These are phyloP conservation scores for Sesamia inferens DNA, from an alignment of 2,888 invertebrate species.

Conservation along the genomic window DNA sequence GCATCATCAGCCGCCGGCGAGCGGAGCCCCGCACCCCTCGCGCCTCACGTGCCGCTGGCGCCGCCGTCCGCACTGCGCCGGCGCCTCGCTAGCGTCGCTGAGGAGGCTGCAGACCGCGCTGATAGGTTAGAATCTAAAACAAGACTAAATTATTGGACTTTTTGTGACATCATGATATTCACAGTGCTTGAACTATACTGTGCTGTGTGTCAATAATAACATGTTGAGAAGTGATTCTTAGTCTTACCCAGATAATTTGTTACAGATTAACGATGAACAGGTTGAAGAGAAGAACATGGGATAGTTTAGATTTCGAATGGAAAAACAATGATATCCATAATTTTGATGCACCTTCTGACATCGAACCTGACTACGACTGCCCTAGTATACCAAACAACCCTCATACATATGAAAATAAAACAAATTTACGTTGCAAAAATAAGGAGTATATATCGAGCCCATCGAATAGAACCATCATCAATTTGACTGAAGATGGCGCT, in stretches of 20 bases:
- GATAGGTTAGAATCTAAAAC: conserved; percentile 80
- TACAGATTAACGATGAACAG: conserved; percentile 84
- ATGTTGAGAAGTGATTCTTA: conserved; percentile 26
- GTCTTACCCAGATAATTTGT: conserved; percentile 52
- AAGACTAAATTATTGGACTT: background rate
- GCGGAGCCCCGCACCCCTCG: conserved; percentile 91
- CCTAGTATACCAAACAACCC: conserved; percentile 88
- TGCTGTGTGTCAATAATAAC: background rate
- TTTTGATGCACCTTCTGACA: conserved; percentile 87
- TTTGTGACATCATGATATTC: background rate
- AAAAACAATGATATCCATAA: conserved; percentile 86
- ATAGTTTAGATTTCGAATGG: conserved; percentile 90
- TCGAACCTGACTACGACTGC: conserved; percentile 86
- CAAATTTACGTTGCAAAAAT: conserved; percentile 73
- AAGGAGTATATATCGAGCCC: conserved; percentile 81
- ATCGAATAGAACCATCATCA: conserved; percentile 93
- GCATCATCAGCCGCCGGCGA: conserved; percentile 95
- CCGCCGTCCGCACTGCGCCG: conserved; percentile 92
- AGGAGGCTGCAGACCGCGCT: conserved; percentile 91
- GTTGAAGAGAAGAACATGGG: conserved; percentile 90
- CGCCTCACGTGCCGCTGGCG: conserved; percentile 75
- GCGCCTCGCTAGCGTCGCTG: conserved; percentile 93
- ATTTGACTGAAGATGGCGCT: conserved; percentile 92
- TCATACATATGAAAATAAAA: conserved; percentile 84
- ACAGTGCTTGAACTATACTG: background rate